These are phyloP conservation scores for Melinaea marsaeus DNA, from an alignment of 2,888 invertebrate genomes.

Conservation along the genomic window DNA sequence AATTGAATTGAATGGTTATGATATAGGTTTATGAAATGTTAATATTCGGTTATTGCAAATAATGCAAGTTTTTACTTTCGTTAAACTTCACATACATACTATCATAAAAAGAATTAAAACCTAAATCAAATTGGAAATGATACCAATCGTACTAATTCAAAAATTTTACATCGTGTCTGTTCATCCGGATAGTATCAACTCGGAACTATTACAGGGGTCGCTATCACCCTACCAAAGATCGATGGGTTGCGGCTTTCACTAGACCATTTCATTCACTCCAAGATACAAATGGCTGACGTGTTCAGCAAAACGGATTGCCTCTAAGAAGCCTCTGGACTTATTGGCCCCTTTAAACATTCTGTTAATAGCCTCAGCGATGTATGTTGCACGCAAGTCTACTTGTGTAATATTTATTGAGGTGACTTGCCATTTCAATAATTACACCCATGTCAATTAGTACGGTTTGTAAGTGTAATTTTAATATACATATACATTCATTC, in stretches of 20 bases:
- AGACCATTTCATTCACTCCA: conserved; percentile 39
- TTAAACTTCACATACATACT: conserved; percentile 3
- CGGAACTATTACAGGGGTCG: conserved; percentile 32
- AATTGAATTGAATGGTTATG: no score
- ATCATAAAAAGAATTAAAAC: background rate
- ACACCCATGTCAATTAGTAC: no score
- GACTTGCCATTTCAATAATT: background rate
- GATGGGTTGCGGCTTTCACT: conserved; percentile 39
- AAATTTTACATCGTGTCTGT: conserved; percentile 4
- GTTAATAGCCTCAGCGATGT: conserved; percentile 18
- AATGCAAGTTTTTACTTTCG: background rate
- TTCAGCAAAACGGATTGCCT: conserved; percentile 37
- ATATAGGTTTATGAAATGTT: no score
- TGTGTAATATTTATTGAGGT: background rate
- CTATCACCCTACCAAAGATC: conserved; percentile 36
- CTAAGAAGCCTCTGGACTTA: conserved; percentile 28
- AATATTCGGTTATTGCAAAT: no score
- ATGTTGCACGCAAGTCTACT: background rate
- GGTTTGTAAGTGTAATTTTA: no score
- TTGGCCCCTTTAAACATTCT: conserved; percentile 30
- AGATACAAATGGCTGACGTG: conserved; percentile 43
- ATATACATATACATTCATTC: no score
- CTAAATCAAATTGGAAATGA: no score
- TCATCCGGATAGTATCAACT: conserved; percentile 31
- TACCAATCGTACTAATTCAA: background rate